Conservation (phyloP, 2,888 invertebrate species). For the Eupithecia tripunctaria region DNA sequence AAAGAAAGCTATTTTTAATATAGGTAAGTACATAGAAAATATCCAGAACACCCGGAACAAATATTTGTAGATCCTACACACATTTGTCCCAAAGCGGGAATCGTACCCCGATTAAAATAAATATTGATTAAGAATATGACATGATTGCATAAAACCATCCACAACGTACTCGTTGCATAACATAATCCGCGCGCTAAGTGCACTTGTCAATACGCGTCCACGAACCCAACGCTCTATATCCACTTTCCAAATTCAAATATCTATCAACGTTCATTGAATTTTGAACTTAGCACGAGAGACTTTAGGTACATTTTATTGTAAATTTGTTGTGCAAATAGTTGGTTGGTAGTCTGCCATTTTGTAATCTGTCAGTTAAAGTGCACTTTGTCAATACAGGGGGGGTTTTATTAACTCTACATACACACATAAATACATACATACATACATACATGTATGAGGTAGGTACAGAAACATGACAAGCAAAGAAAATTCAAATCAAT, state of each 20-base stretch:
- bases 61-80: no score
- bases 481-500: no score
- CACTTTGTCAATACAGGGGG: conserved; percentile 69
- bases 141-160: conserved; percentile 51
- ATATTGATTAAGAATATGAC: neutral
- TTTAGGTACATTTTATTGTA: conserved; percentile 41
- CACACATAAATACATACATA: neutral
- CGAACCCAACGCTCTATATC: conserved; percentile 55
- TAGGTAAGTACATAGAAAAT: no score
- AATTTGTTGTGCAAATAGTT: conserved; percentile 60
- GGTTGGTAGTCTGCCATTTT: conserved; percentile 68
- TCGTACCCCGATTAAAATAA: no score
- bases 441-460: no score
- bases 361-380: conserved; percentile 71
- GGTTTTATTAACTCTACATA: conserved; percentile 52
- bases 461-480: no score
- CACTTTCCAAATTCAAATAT: conserved; percentile 69
- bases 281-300: conserved; percentile 17
- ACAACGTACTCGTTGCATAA: conserved; percentile 50
- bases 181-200: conserved; percentile 74
- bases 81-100: no score
- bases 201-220: conserved; percentile 76
- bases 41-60: no score
- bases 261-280: conserved; percentile 28
- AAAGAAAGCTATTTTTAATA: no score